Percentiles rank a stretch among this genome's conserved stretches.
phyloP scores from a whole-genome alignment of 2,113 vertebrate genomes.

The Pollachius pollachius region DNA sequence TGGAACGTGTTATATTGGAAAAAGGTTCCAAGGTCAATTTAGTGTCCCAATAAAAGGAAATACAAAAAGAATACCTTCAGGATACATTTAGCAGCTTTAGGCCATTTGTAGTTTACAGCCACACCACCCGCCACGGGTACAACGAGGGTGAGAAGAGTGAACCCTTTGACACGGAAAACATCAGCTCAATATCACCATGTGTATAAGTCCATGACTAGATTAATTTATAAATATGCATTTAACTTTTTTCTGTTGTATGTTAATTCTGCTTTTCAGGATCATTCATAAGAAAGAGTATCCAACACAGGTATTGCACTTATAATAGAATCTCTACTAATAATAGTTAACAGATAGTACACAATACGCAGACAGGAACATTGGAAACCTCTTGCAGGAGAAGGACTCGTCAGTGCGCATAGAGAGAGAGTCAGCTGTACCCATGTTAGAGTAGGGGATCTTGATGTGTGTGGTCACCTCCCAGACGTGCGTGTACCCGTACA shows the following conservation, averaged over 20 bases:
- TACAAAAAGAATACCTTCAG: constrained; percentile 51
- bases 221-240: too few relatives aligned
- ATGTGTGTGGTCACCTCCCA: constrained; percentile 45
- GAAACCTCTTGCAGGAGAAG: too few relatives aligned
- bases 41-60: too few relatives aligned
- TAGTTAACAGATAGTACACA: too few relatives aligned
- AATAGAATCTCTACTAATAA: too few relatives aligned
- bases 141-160: constrained; percentile 54
- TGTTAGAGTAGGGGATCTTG: constrained; percentile 54
- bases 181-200: neutral
- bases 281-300: neutral
- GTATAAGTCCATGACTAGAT: too few relatives aligned
- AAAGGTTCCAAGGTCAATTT: neutral
- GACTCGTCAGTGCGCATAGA: too few relatives aligned
- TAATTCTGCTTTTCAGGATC: too few relatives aligned
- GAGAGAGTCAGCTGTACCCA: constrained; percentile 35
- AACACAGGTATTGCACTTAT: neutral
- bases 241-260: too few relatives aligned
- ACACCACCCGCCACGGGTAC: constrained; percentile 62
- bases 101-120: constrained; percentile 64
- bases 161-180: constrained; percentile 46
- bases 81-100: constrained; percentile 61
- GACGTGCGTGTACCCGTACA: constrained; percentile 51
- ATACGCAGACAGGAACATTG: too few relatives aligned
- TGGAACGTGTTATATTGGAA: too few relatives aligned